phyloP scores from a whole-genome alignment of 2,888 invertebrate genomes.

The Chalcis sispes region DNA sequence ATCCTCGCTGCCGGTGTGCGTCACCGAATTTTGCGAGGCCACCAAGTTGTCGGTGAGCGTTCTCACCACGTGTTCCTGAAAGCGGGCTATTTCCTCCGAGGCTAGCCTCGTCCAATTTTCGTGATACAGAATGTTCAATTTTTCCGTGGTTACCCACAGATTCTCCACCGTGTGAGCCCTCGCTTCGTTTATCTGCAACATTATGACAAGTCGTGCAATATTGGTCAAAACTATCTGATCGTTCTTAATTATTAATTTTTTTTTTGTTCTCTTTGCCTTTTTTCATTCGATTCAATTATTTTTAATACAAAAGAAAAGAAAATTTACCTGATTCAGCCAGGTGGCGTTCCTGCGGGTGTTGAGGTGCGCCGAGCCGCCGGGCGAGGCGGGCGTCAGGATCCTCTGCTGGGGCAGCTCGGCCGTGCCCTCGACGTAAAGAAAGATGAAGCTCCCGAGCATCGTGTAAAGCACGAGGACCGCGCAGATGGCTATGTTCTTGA shows the following conservation, averaged over 20 bases:
- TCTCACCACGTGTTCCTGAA: conserved; percentile 89
- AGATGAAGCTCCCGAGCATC: conserved; percentile 86
- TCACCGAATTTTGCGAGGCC: conserved; percentile 76
- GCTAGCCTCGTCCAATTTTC: conserved; percentile 93
- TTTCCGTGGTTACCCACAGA: conserved; percentile 94
- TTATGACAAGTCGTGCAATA: not conserved
- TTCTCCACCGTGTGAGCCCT: conserved; percentile 87
- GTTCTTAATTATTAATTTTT: no score
- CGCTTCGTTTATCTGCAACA: conserved; percentile 77
- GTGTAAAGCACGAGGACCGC: conserved; percentile 89
- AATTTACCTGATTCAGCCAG: conserved; percentile 73
- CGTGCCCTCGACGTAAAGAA: conserved; percentile 87
- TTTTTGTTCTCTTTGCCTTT: no score
- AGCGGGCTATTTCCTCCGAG: conserved; percentile 86
- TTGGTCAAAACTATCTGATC: not conserved
- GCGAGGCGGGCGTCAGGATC: conserved; percentile 79
- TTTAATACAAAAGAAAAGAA: no score
- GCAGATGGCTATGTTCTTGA: conserved; percentile 90
- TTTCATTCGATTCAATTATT: no score
- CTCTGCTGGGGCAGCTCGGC: conserved; percentile 79
- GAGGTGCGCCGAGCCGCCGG: conserved; percentile 62
- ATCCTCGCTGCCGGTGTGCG: conserved; percentile 69
- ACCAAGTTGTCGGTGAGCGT: conserved; percentile 87
- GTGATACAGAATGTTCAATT: conserved; percentile 90
- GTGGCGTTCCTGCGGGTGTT: conserved; percentile 69